Base-by-base conservation (phyloP, 2,888 invertebrate genomes). In the Callyntrura sp. region DNA sequence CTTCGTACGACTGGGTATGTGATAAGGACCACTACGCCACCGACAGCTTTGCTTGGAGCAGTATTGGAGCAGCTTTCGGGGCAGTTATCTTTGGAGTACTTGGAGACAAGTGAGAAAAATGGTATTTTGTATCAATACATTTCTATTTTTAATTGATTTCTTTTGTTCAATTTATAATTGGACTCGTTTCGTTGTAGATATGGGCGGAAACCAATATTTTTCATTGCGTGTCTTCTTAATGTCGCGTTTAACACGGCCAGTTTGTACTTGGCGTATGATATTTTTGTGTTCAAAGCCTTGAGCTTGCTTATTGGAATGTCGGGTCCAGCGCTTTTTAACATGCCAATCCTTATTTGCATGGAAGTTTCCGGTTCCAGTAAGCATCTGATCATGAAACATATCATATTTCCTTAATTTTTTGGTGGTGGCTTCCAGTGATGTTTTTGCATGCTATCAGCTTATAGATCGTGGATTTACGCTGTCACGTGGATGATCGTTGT, bases 1-100 rank as follows among this genome's bases (percentile, higher is more conserved):
- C 95, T 4, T 94, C 95, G 91, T 95, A 95, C 94, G 93, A 96
- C 94, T 96, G 96, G 96, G 95, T 96, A 20, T 96, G 96, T 93
- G 95, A 95, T 57, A 95, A 95, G 93, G 88, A 78, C 5, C 68
- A 90, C 65, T 92, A 92, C 45, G 86, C 91, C 20, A 95, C 96
- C 87, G 96, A 96, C 94, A 94, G 95, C 55, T 95, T 96, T 93
- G 95, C 95, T 62, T 94, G 95, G 92, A 94, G 94, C 88, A 95
- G 95, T 92, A 94, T 95, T 8, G 92, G 91, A 25, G 65, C 83
- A 23, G 91, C 91, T n/a, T n/a, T 92, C 8, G 92, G 92, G 2
- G 91, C 92, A 14, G 79, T 92, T 79, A 0, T 92, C n/a, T 90
- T 92, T 48, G 92, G 92, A 0, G 84, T 85, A 48, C 45, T 88